Evolutionary conservation across 2,888 invertebrate species (phyloP).

Genomic region (Aleiodes leptofemur): DNA sequence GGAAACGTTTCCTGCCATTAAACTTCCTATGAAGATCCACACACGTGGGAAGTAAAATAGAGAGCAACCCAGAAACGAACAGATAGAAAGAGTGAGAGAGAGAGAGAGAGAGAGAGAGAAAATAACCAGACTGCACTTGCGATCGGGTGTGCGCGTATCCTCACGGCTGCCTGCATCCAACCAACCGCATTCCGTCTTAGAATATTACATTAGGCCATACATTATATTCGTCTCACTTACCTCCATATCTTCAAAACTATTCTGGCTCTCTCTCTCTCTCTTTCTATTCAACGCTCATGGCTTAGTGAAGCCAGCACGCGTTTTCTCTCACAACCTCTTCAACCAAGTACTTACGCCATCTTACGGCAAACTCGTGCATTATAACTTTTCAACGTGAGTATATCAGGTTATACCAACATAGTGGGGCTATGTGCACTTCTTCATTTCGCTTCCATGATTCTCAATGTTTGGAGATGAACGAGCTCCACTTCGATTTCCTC

Average conservation of each 20-base stretch:
- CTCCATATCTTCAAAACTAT: slow-evolving; percentile 29
- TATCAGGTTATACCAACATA: slow-evolving; percentile 50
- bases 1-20: slow-evolving; percentile 65
- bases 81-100: neutral
- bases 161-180: slow-evolving; percentile 16
- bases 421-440: slow-evolving; percentile 48
- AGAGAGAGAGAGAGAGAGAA: slow-evolving; percentile 24
- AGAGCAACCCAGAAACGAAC: slow-evolving; percentile 41
- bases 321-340: slow-evolving; percentile 7
- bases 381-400: slow-evolving; percentile 44
- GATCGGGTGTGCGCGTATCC: slow-evolving; percentile 48
- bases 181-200: slow-evolving; percentile 64
- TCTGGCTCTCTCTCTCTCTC: slow-evolving; percentile 16
- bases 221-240: slow-evolving; percentile 58
- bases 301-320: neutral
- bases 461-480: slow-evolving; percentile 23
- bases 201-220: slow-evolving; percentile 70
- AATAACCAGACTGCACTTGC: slow-evolving; percentile 35
- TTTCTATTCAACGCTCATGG: slow-evolving; percentile 30
- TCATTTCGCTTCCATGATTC: slow-evolving; percentile 45
- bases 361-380: slow-evolving; percentile 36
- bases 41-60: slow-evolving; percentile 53
- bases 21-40: slow-evolving; percentile 59
- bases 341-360: neutral
- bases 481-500: slow-evolving; percentile 21